Evolutionary conservation across 2,113 vertebrate genomes (phyloP).

Genomic region (Sinocyclocheilus maitianheensis): DNA sequence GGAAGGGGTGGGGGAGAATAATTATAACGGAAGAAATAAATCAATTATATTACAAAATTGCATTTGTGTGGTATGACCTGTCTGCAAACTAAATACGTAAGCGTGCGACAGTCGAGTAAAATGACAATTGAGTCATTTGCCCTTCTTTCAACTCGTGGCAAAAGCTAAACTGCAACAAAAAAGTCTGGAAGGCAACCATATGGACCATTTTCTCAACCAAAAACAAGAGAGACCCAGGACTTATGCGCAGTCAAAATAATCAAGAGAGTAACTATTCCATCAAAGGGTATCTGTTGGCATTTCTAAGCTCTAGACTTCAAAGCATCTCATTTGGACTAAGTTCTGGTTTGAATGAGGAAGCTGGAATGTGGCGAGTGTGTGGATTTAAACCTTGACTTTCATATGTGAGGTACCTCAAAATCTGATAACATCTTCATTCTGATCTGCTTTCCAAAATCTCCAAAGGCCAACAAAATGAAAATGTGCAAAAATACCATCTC

Average conservation of each 20-base stretch:
- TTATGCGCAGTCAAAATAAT: constrained; percentile 44
- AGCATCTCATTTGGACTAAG: constrained; percentile 5
- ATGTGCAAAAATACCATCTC: neutral
- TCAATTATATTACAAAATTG: neutral
- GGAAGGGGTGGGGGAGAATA: neutral
- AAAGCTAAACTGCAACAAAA: neutral
- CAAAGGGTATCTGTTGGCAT: constrained; percentile 38
- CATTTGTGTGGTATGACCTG: neutral
- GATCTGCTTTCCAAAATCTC: neutral
- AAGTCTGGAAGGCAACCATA: constrained; percentile 15
- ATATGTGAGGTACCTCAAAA: constrained; percentile 1
- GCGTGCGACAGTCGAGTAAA: neutral
- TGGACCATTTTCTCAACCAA: neutral
- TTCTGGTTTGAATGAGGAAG: constrained; percentile 20
- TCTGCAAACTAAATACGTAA: neutral
- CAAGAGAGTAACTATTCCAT: constrained; percentile 17
- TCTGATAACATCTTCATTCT: constrained; percentile 30
- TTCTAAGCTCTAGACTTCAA: constrained; percentile 41
- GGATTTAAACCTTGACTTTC: neutral
- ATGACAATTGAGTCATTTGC: neutral
- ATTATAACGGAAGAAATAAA: constrained; percentile 23
- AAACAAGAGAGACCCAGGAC: constrained; percentile 4
- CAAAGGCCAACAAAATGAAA: constrained; percentile 12
- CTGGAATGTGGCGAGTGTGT: constrained; percentile 11
- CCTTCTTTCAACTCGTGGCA: neutral